Evolutionary conservation across 2,797 vertebrate genomes (phyloP), one percentile per base, ranked within the genome.

Genomic region (Etheostoma nigrum): DNA sequence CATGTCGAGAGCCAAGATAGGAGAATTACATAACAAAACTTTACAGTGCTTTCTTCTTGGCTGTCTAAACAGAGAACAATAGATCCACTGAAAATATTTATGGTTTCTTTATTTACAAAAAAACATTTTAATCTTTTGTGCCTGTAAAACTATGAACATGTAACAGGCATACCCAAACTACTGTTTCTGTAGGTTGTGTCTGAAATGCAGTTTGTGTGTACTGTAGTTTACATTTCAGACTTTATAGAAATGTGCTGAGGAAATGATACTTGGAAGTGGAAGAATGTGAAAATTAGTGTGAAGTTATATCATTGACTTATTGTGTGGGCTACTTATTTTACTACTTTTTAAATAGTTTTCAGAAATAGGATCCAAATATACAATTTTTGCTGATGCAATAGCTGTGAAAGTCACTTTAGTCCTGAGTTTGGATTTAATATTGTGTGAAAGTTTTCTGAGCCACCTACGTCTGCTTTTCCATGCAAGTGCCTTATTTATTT

Each of bases 261-360:
- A 1, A 61, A 62, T 11, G 4, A 62, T 40, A 52, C 3, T 59
- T 73, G 59, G n/a, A 19, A 57, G 30, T 47, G 67, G 63, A 42
- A 73, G 42, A 74, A 68, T 75, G 23, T 63, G 30, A 68, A 66
- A 55, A 49, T 59, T 7, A 10, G 40, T 68, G 18, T 42, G n/a
- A 62, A 15, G 6, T 59, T 48, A 33, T 30, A 69, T 27, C 3
- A 19, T n/a, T 49, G 40, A 73, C 5, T 8, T 2, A 15, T 19
- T 51, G 72, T 73, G 80, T 82, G 78, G 53, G 21, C n/a, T 25
- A 58, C 9, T 59, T 72, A 58, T 60, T 59, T 84, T 23, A 44
- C 23, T 16, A 11, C 8, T 27, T 66, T 25, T 59, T 36, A 30
- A 67, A 25, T 47, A 27, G 8, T 12, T 40, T 4, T 23, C 11